Conservation (phyloP, 2,113 vertebrate species). For the Zosterops pallidus region DNA sequence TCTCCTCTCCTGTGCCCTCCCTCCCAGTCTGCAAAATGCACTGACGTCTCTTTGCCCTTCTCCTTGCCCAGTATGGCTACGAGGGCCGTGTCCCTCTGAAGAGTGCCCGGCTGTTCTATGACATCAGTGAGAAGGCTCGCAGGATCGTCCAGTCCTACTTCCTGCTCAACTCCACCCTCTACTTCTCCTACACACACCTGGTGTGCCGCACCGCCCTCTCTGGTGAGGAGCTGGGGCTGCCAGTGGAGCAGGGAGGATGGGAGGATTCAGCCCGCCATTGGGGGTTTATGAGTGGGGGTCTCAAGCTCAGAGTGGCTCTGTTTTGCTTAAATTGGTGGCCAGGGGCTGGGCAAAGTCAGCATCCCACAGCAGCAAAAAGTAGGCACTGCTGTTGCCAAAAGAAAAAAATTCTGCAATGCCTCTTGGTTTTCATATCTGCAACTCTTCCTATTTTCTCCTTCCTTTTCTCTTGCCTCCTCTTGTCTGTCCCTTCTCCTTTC, state of each 20-base stretch:
- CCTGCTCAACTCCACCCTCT: slow-evolving; percentile 90
- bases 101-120: slow-evolving; percentile 92
- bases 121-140: slow-evolving; percentile 91
- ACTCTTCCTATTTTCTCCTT: background rate
- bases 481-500: background rate
- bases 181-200: slow-evolving; percentile 97
- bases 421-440: background rate
- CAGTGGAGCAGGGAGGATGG: fast-evolving
- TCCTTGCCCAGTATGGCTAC: slow-evolving; percentile 79
- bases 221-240: slow-evolving; percentile 63
- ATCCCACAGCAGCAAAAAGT: background rate
- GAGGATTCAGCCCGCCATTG: fast-evolving
- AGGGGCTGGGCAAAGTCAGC: background rate
- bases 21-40: fast-evolving
- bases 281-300: fast-evolving
- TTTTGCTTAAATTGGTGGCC: background rate
- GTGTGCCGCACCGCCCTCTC: slow-evolving; percentile 93
- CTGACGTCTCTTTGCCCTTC: background rate
- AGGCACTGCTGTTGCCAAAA: background rate
- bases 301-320: background rate
- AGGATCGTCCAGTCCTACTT: slow-evolving; percentile 92
- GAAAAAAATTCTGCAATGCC: background rate
- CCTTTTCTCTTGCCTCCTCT: background rate
- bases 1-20: background rate
- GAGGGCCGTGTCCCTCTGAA: slow-evolving; percentile 89